A percentile compares a stretch with the other conserved stretches of the same genome.
Conservation (phyloP, 30 jellyfish, hydroid and myxozoan species). For the Aurelia sp. region DNA sequence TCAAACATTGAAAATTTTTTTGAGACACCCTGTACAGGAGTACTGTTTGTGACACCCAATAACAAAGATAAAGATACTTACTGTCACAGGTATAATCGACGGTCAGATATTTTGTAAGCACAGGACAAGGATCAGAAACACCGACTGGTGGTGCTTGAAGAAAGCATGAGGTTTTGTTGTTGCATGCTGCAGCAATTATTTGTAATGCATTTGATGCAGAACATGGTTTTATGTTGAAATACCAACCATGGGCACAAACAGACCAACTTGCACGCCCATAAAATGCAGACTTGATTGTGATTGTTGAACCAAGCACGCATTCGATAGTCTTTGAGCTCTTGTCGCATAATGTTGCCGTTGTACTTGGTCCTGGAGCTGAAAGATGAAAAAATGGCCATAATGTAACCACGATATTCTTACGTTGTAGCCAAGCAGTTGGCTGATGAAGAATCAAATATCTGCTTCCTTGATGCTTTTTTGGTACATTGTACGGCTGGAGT, state of each 20-base stretch:
- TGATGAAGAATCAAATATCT: too few relatives aligned
- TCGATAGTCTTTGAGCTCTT: conserved; percentile 6
- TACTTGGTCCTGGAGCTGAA: conserved; percentile 63
- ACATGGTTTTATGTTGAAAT: conserved; percentile 63
- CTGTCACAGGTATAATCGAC: conserved; percentile 75
- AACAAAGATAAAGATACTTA: conserved; percentile 11
- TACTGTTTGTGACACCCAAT: too few relatives aligned
- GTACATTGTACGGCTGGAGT: too few relatives aligned
- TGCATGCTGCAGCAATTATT: conserved; percentile 60
- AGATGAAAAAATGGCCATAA: not conserved
- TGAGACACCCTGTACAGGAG: too few relatives aligned
- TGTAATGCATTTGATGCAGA: conserved; percentile 48
- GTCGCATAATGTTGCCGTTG: conserved; percentile 64
- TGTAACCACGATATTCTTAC: too few relatives aligned
- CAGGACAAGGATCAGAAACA: conserved; percentile 59
- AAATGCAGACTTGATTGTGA: conserved; percentile 64
- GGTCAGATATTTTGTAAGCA: conserved; percentile 65
- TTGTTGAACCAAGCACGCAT: conserved; percentile 71
- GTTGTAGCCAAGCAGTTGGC: too few relatives aligned
- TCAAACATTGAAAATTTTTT: too few relatives aligned
- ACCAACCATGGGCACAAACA: conserved; percentile 72
- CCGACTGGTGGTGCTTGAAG: conserved; percentile 59
- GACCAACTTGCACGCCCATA: conserved; percentile 81
- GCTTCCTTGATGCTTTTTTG: too few relatives aligned
- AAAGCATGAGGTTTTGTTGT: conserved; percentile 57